Conservation (phyloP, 2,888 invertebrate species). For the Sphaeridia pumilis region DNA sequence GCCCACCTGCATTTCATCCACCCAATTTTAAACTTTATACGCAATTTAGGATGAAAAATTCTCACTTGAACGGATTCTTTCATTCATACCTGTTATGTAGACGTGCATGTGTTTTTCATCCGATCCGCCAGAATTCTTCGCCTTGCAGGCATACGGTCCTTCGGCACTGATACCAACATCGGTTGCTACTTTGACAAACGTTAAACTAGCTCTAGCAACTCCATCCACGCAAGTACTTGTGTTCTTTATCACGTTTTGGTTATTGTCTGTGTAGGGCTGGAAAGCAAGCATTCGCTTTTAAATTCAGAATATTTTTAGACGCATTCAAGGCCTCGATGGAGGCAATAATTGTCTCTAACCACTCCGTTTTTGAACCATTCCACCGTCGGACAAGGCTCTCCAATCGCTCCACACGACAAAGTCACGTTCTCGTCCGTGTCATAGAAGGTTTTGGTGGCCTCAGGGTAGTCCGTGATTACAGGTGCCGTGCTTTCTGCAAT, state of each 20-base stretch:
- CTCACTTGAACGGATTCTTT: no score
- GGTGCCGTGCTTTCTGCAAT: not conserved
- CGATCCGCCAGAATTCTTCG: not conserved
- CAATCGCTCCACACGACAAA: not conserved
- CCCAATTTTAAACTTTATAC: no score
- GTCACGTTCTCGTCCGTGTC: not conserved
- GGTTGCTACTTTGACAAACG: not conserved
- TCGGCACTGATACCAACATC: not conserved
- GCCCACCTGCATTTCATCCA: no score
- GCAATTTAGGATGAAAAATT: no score
- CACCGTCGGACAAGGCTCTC: not conserved
- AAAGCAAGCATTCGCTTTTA: not conserved
- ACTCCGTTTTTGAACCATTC: not conserved
- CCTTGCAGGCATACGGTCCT: not conserved
- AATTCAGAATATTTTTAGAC: not conserved
- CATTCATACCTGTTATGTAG: no score
- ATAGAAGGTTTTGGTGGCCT: not conserved
- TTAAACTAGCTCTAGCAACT: not conserved
- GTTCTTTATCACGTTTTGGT: not conserved
- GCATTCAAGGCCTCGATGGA: not conserved
- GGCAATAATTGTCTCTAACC: not conserved
- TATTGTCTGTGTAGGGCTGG: not conserved
- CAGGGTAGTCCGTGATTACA: not conserved
- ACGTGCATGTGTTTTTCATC: no score
- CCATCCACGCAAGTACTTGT: not conserved